These are phyloP conservation scores for Lithophane socia DNA, from an alignment of 2,888 invertebrate species.

Conservation along the genomic window DNA sequence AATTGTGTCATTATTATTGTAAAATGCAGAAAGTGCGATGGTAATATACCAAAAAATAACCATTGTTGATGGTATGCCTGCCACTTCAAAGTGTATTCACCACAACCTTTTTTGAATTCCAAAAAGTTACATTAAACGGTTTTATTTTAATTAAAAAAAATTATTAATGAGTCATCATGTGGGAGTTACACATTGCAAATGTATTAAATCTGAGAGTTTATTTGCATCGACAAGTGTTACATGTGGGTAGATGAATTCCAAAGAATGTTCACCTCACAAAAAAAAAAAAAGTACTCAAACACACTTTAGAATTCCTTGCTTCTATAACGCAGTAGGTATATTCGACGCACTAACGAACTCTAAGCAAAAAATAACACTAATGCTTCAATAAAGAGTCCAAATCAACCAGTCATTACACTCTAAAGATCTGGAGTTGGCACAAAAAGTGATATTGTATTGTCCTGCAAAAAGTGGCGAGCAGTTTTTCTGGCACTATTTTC, in stretches of 20 bases:
- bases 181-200: not conserved
- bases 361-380: constrained; percentile 28
- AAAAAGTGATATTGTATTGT: constrained; percentile 27
- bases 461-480: not conserved
- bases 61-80: too few relatives aligned
- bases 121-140: not conserved
- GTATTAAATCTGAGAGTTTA: not conserved
- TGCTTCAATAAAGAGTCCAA: constrained; percentile 3
- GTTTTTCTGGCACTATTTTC: constrained; percentile 22
- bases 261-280: constrained; percentile 9
- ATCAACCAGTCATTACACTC: constrained; percentile 19
- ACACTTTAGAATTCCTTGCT: not conserved
- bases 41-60: not conserved
- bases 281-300: not conserved
- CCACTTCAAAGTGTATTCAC: not conserved
- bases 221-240: not conserved
- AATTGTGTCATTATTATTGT: not conserved
- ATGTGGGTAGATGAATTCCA: not conserved
- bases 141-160: too few relatives aligned
- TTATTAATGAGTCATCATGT: not conserved
- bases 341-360: not conserved
- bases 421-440: not conserved
- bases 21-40: not conserved
- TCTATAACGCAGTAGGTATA: not conserved
- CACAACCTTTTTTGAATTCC: too few relatives aligned